A percentile compares a stretch with the other conserved stretches of the same genome.
phyloP scores from a whole-genome alignment of 2,113 vertebrate genomes.

The Zapornia atra region DNA sequence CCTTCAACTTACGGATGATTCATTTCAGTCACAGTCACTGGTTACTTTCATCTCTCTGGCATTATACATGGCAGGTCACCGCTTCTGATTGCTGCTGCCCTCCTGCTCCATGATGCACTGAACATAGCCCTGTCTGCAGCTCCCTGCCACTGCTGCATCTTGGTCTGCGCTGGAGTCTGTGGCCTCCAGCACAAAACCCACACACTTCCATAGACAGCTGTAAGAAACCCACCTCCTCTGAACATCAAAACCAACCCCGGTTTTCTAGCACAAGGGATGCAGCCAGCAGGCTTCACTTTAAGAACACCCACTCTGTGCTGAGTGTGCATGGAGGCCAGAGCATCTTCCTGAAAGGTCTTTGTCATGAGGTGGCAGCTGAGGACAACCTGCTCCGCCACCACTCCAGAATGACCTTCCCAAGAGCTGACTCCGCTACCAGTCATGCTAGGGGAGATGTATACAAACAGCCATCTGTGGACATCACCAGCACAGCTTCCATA shows the following conservation, averaged over 20 bases:
- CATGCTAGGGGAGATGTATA: fast-evolving
- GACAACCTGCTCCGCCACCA: not conserved
- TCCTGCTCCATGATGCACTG: not conserved
- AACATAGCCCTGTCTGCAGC: not conserved
- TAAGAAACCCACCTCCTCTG: not conserved
- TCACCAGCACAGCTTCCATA: not conserved
- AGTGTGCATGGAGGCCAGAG: not conserved
- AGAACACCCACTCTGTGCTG: not conserved
- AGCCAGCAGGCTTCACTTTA: not conserved
- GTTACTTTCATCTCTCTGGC: not conserved
- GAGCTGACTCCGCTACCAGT: not conserved
- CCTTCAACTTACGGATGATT: not conserved
- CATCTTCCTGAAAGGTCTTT: not conserved
- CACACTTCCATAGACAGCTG: not conserved
- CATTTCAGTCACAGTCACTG: not conserved
- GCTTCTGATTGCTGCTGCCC: not conserved
- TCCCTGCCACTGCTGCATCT: not conserved
- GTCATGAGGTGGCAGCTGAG: not conserved
- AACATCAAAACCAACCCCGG: not conserved
- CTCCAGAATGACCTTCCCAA: not conserved
- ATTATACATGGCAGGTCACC: not conserved
- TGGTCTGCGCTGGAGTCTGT: not conserved
- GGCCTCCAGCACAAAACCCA: not conserved
- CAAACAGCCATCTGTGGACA: not conserved
- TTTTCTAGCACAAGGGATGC: not conserved